phyloP scores from a whole-genome alignment of 2,797 vertebrate species.

The Pseudocheirus occidentalis region DNA sequence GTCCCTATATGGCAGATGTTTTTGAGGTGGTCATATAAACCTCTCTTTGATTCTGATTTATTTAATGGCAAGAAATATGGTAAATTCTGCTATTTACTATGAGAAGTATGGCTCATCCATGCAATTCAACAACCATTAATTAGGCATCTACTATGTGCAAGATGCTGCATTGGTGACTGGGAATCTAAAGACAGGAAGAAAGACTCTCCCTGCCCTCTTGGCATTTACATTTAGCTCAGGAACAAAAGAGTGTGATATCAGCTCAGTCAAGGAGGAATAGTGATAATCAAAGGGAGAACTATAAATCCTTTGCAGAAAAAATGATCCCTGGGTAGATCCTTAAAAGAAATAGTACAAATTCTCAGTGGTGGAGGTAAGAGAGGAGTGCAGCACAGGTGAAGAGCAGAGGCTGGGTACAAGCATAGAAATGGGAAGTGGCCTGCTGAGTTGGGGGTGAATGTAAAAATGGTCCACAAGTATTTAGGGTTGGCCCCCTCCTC shows the following conservation, averaged over 20 bases:
- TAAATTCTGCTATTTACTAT: slow-evolving; percentile 12
- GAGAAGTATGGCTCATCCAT: neutral
- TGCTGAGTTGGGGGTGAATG: neutral
- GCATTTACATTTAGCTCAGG: neutral
- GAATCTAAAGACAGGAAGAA: neutral
- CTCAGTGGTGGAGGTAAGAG: neutral
- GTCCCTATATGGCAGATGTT: no score
- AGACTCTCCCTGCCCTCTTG: neutral
- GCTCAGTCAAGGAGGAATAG: neutral
- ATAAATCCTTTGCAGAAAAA: neutral
- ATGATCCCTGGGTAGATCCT: neutral
- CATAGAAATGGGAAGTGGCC: neutral
- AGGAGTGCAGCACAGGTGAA: neutral
- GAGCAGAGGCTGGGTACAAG: neutral
- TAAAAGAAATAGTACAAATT: neutral
- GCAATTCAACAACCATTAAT: slow-evolving; percentile 3
- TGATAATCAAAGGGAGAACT: neutral
- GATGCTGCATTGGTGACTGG: neutral
- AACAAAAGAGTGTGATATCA: neutral
- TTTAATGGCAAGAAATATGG: no score
- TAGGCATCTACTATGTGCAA: neutral
- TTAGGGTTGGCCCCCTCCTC: neutral
- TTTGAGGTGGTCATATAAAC: no score
- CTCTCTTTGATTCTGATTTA: no score
- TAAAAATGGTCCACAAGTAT: neutral